Base-by-base conservation (phyloP, 2,888 invertebrate genomes). In the Phortica okadai region DNA sequence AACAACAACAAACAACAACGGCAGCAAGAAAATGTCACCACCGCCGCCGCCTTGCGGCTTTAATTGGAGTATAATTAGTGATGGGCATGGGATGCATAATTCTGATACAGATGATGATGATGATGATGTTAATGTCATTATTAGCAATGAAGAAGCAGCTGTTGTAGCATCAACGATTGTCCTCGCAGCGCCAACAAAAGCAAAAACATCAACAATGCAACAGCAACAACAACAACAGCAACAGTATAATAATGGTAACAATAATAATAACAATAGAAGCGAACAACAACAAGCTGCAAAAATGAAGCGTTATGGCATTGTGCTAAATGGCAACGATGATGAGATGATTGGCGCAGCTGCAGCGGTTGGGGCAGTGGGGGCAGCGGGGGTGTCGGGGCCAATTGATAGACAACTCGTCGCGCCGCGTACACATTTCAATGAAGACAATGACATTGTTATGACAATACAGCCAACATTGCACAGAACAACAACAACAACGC, bases 271-370 rank as follows among this genome's bases (percentile, higher is more conserved):
- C 80, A 11, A 77, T 76, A 11, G 75, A 77, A 1, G 80, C 5
- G 81, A 82, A 21, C 75, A 76, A 56, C 78, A 74, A 72, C 84
- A 88, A 0, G 78, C 86, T 2, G 82, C 90, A 1, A 89, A 90
- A 64, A 87, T 90, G 0, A 92, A 92, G 59, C 88, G 92, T 0
- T 92, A 92, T 78, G 92, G 92, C 7, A 89, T 92, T 42, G 91
- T 92, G 2, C 80, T 92, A 33, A 90, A 91, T 77, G 89, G 82
- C 77, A 73, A 79, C 82, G 76, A 75, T 66, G 58, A 81, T 56
- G 70, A 70, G 21, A 62, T 25, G 5, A 21, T 11, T 10, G 25
- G 6, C 11, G 41, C 67, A 44, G 70, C 67, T 75, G 16, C 25
- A 21, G 64, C 21, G 62, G 70, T 11, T n/a, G 10, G 25, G 14